Conservation (phyloP, 2,113 vertebrate species). For the Trematomus loennbergii region DNA sequence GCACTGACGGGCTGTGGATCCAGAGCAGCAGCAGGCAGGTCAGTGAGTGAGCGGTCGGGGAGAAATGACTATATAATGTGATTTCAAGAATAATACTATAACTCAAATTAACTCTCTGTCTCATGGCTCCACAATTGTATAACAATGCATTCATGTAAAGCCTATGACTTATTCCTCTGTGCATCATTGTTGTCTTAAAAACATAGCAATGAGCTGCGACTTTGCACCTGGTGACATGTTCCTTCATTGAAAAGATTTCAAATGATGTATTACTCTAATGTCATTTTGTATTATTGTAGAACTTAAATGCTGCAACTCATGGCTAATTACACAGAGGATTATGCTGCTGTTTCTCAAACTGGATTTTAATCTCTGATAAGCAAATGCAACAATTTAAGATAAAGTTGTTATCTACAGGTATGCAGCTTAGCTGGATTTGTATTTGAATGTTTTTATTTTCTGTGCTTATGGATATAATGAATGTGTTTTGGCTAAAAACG, state of each 20-base stretch:
- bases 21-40: constrained; percentile 45
- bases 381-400: constrained; percentile 50
- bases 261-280: neutral
- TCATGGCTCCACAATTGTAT: neutral
- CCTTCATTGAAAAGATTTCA: neutral
- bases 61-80: constrained; percentile 22
- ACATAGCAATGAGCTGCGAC: neutral
- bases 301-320: constrained; percentile 14
- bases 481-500: constrained; percentile 24
- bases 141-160: neutral
- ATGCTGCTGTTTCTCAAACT: constrained; percentile 37
- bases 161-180: neutral
- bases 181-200: neutral
- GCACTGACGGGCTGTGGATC: constrained; percentile 63
- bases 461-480: constrained; percentile 10
- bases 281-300: neutral
- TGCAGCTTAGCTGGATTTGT: constrained; percentile 46
- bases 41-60: constrained; percentile 19
- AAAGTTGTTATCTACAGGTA: constrained; percentile 46
- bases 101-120: constrained; percentile 20
- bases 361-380: constrained; percentile 42
- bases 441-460: constrained; percentile 40
- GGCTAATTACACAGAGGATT: constrained; percentile 43
- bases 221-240: neutral
- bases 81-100: neutral